Base-by-base conservation (phyloP, 1,140 invertebrate genomes). In the Lasaia peninsularis region DNA sequence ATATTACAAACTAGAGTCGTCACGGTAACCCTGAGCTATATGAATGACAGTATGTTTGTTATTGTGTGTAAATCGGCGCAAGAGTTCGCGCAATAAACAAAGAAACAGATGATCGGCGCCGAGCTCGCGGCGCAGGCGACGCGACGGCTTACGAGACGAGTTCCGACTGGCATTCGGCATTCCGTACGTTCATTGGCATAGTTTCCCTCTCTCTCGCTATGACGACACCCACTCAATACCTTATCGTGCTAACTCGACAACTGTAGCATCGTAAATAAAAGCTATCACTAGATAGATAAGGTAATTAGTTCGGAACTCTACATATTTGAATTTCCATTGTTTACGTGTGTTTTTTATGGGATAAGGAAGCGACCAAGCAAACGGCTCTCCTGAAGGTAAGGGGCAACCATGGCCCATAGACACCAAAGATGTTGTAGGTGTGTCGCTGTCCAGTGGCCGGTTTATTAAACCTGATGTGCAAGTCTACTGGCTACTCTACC, bases 161-260 rank as follows among this genome's bases (percentile, higher is more conserved):
- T 16, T 32, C 34, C 54, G 12, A 37, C 35, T 52, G 52, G 53
- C 40, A n/a, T 63, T 62, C 65, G 59, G 60, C 56, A 61, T 63
- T 61, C 28, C 24, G 58, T 58, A 60, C 63, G 60, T 69, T 65
- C 60, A 58, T 63, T 69, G 67, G 67, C 67, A 69, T 61, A 60
- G 56, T 65, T 61, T 66, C 67, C 61, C 63, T 63, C 55, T 63
- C 67, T 60, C 35, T 12, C 11, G 62, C 63, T 48, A 14, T 49
- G 59, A 63, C 59, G 56, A 62, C 52, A 62, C 58, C 31, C 49
- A 37, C 37, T 21, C 20, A 18, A 14, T 58, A 12, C 21, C 24
- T 28, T 37, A 9, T 28, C 37, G 11, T 16, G 33, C 24, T 14
- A 49, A 12, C 18, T 32, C 14, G 21, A 28, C 14, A 52, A 59